These are phyloP conservation scores for Dichetophora obliterata DNA, from an alignment of 2,888 invertebrate genomes.

Conservation along the genomic window DNA sequence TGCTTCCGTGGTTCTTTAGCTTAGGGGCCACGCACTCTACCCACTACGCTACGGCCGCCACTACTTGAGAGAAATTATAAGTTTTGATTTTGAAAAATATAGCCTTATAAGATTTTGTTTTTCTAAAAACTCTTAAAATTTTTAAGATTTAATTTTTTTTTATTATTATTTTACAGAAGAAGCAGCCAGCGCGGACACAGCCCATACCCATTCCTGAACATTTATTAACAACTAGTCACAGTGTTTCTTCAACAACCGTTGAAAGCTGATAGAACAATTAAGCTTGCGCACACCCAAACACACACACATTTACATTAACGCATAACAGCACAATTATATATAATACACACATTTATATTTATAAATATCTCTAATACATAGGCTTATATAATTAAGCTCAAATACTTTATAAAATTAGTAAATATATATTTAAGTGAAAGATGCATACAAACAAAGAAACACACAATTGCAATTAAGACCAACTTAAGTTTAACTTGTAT, in stretches of 20 bases:
- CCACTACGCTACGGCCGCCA: too few relatives aligned
- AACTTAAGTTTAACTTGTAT: background rate
- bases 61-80: too few relatives aligned
- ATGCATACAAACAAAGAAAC: constrained; percentile 28
- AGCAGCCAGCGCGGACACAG: constrained; percentile 81
- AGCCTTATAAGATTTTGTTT: background rate
- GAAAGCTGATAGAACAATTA: constrained; percentile 73
- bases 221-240: constrained; percentile 75
- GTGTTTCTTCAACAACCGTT: constrained; percentile 70
- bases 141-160: constrained; percentile 52
- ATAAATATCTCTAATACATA: constrained; percentile 37
- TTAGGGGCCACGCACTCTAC: too few relatives aligned
- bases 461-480: constrained; percentile 16
- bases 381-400: constrained; percentile 19
- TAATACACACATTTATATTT: constrained; percentile 7
- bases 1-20: too few relatives aligned
- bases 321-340: constrained; percentile 36
- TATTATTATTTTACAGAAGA: constrained; percentile 78
- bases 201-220: constrained; percentile 85
- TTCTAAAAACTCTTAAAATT: background rate
- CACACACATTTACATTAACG: constrained; percentile 2
- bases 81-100: too few relatives aligned
- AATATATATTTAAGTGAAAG: background rate
- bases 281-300: background rate
- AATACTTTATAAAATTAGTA: background rate